These are phyloP conservation scores for Macrochelys suwanniensis DNA, from an alignment of 2,797 vertebrate genomes.

Conservation along the genomic window DNA sequence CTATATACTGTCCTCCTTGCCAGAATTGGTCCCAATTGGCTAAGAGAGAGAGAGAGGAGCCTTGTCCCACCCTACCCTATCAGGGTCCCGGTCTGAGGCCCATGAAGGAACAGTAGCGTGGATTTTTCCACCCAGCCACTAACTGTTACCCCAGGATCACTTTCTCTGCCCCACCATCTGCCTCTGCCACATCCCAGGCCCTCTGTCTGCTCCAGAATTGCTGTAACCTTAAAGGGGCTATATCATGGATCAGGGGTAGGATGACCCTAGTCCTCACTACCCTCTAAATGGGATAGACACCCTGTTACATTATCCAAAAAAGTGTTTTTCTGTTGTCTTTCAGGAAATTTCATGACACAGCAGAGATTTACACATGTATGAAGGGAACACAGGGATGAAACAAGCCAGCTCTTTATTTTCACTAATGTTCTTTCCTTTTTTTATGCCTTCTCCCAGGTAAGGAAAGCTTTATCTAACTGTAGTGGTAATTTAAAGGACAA, in stretches of 20 bases:
- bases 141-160: neutral
- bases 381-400: neutral
- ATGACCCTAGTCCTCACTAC: neutral
- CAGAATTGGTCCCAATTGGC: neutral
- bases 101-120: neutral
- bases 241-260: neutral
- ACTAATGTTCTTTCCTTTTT: neutral
- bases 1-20: neutral
- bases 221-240: neutral
- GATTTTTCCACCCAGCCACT: neutral
- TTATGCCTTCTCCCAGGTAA: neutral
- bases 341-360: neutral
- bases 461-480: neutral
- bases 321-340: neutral
- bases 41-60: too few relatives aligned
- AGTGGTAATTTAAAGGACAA: neutral
- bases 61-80: neutral
- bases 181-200: neutral
- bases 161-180: neutral
- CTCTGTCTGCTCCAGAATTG: neutral
- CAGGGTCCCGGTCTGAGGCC: neutral
- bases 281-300: neutral
- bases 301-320: neutral
- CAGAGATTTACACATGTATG: neutral
- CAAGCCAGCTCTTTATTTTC: neutral